A percentile compares a stretch with the other conserved stretches of the same genome.
Evolutionary conservation across 2,113 vertebrate genomes (phyloP).

Genomic region (Hyperopisus bebe): DNA sequence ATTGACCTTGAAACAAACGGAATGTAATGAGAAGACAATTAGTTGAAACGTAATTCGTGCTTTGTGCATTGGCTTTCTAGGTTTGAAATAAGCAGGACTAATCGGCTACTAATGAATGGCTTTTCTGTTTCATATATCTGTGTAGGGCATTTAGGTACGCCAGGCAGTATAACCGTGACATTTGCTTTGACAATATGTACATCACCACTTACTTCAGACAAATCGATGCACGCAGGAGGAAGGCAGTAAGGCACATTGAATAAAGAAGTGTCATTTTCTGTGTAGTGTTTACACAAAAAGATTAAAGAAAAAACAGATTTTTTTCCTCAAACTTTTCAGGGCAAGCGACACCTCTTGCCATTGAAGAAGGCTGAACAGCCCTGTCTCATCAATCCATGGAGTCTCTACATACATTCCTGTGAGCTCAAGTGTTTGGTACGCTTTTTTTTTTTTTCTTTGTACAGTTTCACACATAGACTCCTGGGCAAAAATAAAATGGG

Average conservation of each 20-base stretch:
- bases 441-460: background rate
- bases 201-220: constrained; percentile 73
- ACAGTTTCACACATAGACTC: background rate
- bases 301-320: background rate
- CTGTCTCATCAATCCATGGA: constrained; percentile 52
- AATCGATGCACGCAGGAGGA: constrained; percentile 62
- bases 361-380: constrained; percentile 52
- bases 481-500: background rate
- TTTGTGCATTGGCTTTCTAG: background rate
- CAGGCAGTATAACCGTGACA: constrained; percentile 52
- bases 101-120: background rate
- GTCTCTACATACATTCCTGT: constrained; percentile 38
- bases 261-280: background rate
- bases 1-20: background rate
- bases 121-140: background rate
- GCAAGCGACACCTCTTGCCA: constrained; percentile 58
- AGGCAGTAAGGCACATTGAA: constrained; percentile 47
- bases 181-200: constrained; percentile 73
- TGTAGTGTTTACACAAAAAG: background rate
- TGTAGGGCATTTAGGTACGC: constrained; percentile 63
- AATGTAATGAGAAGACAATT: background rate
- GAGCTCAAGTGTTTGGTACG: constrained; percentile 59
- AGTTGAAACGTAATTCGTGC: background rate
- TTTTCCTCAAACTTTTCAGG: constrained; percentile 34
- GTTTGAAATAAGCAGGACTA: background rate